Conservation (phyloP, 2,113 vertebrate genomes). For the Bolborhynchus lineola region DNA sequence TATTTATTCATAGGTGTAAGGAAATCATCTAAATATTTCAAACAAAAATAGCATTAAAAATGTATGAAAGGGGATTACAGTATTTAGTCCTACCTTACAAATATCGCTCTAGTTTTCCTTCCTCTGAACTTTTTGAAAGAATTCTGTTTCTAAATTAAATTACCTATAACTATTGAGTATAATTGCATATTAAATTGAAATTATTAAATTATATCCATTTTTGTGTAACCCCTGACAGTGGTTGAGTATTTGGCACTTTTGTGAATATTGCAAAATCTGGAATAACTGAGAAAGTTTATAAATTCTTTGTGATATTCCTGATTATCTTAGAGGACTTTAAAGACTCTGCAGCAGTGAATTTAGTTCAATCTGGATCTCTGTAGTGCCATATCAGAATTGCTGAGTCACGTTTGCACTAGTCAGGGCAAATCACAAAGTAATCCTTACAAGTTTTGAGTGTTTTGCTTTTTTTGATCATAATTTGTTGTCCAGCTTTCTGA, state of each 20-base stretch:
- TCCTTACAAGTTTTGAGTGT: background rate
- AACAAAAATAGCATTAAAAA: slow-evolving; percentile 74
- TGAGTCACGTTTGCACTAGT: background rate
- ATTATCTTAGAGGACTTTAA: background rate
- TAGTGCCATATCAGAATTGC: background rate
- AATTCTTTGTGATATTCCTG: background rate
- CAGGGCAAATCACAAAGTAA: background rate
- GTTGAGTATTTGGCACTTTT: background rate
- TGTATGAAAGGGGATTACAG: slow-evolving; percentile 65
- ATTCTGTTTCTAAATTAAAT: background rate
- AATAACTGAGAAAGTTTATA: background rate
- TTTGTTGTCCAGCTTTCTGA: background rate
- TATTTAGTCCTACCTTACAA: slow-evolving; percentile 60
- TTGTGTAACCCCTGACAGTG: background rate
- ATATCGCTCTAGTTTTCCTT: background rate
- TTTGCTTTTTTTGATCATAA: background rate
- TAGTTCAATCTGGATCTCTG: background rate
- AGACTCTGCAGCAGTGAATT: background rate
- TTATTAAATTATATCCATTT: background rate
- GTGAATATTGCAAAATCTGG: background rate
- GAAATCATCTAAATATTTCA: slow-evolving; percentile 69
- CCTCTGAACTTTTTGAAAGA: background rate
- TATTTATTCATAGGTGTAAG: slow-evolving; percentile 70
- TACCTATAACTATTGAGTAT: background rate
- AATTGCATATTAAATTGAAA: background rate